Evolutionary conservation across 2,113 vertebrate genomes (phyloP), one percentile per base, ranked within the genome.

Genomic region (Callospermophilus lateralis): DNA sequence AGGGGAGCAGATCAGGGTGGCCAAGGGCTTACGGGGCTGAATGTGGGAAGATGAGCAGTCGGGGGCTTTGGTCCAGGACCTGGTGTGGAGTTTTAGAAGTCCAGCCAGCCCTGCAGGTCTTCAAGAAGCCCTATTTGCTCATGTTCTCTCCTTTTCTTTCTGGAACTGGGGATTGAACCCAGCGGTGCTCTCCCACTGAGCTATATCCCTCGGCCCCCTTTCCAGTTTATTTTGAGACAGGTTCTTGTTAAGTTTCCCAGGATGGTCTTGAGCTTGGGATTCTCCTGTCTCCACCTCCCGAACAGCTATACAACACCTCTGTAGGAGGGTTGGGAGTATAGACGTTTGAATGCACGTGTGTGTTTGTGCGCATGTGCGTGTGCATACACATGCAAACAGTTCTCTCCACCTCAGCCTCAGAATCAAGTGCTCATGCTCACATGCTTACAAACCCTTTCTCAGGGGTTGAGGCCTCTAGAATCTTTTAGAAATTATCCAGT

Each of bases 401-500:
- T 53, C 9, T 72, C 3, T 20, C n/a, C 8, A 20, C 16, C 30
- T 45, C 76, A 16, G 34, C 24, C 48, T 48, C 20, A 37, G 84
- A 78, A 51, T 12, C 9, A 6, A 26, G 8, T 68, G 30, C 34
- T 87, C 10, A 19, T 68, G n/a, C 34, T 87, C 15, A 39, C n/a
- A 5, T 13, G 8, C 11, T 53, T 85, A 86, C 12, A 65, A 87
- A 19, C 22, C 17, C 48, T 65, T 7, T 48, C 26, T 51, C 28
- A 86, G 32, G 32, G 22, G 11, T 3, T 70, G 24, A 16, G 22
- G 34, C 20, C 61, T 45, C 45, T 48, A 37, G 78, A 42, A 76
- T 51, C n/a, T 39, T 55, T 67, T 74, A 87, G 90, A 93, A 84
- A 37, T 39, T 32, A 85, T 42, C 45, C 34, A 70, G 65, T 22